Base-by-base conservation (phyloP, 1,140 invertebrate genomes). In the Zaprionus tsacasi region DNA sequence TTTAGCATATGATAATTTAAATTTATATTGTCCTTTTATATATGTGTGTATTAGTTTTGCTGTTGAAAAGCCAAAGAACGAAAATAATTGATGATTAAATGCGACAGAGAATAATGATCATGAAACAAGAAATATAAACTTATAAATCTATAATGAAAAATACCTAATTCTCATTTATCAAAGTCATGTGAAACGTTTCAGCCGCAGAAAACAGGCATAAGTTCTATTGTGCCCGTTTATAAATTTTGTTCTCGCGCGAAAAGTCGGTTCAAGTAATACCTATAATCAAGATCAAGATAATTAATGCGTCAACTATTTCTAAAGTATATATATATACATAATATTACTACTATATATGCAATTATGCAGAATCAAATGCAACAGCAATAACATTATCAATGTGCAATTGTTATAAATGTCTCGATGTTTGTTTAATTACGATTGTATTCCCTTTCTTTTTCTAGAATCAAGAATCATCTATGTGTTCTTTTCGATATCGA, bases 381-480 rank as follows among this genome's bases (percentile, higher is more conserved):
- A 36, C 71, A 70, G 66, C 66, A 75, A 75, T 64, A 75, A 58
- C 59, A 75, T n/a, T 75, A 75, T 75, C 72, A 70, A 70, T 75
- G 59, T 75, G 72, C 72, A 75, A 75, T 75, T 75, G 72, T 75
- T 69, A 64, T 70, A 59, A 54, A 59, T 70, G 43, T 75, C 59
- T 75, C 60, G 63, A 67, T 75, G 72, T 75, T 40, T 68, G 35
- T 60, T 58, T 68, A 27, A 57, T 57, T 57, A 57, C 56, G 8
- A n/a, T 40, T 66, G 40, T 55, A 30, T 72, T 60, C 61, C 45
- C 69, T 48, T 50, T 50, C 45, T 50, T 50, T 50, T 50, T 12
- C 45, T 25, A 50, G 45, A 50, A 50, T 25, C 45, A 50, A 70
- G 61, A 57, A 30, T 69, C 50, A 75, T 70, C 67, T 63, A 52